Evolutionary conservation across 2,113 vertebrate genomes (phyloP).

Genomic region (Chrysochloris asiatica): DNA sequence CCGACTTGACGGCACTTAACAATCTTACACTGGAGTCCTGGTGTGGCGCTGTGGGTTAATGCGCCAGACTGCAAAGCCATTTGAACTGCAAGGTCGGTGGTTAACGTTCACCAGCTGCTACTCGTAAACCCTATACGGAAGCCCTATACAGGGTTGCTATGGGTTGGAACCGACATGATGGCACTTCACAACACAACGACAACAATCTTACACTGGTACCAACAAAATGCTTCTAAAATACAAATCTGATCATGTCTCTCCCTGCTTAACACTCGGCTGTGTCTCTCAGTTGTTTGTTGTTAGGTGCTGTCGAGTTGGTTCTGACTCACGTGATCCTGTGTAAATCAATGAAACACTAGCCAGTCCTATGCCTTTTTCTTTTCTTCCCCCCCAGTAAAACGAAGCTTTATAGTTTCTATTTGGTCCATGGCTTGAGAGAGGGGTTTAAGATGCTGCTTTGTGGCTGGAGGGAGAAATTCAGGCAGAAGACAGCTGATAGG

Average conservation of each 20-base stretch:
- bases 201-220: not conserved
- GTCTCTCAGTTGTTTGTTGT: not conserved
- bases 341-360: not conserved
- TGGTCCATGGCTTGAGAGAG: not conserved
- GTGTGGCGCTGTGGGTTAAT: too few species aligned
- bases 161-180: too few species aligned
- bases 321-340: not conserved
- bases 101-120: too few species aligned
- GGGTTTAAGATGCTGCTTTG: not conserved
- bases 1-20: too few species aligned
- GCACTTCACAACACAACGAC: too few species aligned
- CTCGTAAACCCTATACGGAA: too few species aligned
- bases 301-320: not conserved
- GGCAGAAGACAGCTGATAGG: not conserved
- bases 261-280: not conserved
- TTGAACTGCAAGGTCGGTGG: too few species aligned
- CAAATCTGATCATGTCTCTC: not conserved
- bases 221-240: constrained; percentile 29
- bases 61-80: too few species aligned
- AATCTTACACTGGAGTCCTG: too few species aligned
- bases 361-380: not conserved
- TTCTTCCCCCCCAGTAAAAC: too few species aligned
- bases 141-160: too few species aligned
- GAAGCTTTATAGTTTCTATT: not conserved
- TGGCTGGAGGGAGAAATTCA: not conserved